These are phyloP conservation scores for Lamprotornis superbus DNA, from an alignment of 2,113 vertebrate genomes.

Conservation along the genomic window DNA sequence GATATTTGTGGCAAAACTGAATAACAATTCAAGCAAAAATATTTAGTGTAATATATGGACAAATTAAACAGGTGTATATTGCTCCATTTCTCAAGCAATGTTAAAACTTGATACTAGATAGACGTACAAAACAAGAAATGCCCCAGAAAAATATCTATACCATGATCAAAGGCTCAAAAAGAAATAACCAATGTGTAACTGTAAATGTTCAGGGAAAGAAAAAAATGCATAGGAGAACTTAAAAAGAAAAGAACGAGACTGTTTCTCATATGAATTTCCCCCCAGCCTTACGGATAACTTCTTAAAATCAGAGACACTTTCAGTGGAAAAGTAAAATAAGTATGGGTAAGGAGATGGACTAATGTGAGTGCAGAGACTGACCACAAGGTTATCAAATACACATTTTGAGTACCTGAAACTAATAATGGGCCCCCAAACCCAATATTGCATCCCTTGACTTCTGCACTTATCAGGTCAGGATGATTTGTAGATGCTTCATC, in stretches of 20 bases:
- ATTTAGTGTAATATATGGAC: neutral
- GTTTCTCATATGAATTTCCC: neutral
- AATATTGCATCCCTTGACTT: neutral
- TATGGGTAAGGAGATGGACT: neutral
- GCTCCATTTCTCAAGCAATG: neutral
- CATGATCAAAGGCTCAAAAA: neutral
- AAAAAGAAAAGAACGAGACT: neutral
- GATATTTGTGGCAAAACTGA: neutral
- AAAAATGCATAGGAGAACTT: neutral
- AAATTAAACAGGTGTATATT: neutral
- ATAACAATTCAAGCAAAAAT: neutral
- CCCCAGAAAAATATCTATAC: neutral
- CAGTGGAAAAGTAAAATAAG: neutral
- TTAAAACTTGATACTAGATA: neutral
- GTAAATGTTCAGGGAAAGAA: neutral
- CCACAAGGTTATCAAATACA: accelerated
- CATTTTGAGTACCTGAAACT: neutral
- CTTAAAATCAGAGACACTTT: neutral
- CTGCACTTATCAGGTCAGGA: neutral
- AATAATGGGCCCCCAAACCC: neutral
- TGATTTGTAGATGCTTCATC: neutral
- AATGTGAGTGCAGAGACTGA: neutral
- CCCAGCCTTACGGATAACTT: neutral
- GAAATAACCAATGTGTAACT: neutral
- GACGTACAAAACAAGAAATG: neutral